Base-by-base conservation (phyloP, 2,888 invertebrate species). In the Nymphalis urticae region DNA sequence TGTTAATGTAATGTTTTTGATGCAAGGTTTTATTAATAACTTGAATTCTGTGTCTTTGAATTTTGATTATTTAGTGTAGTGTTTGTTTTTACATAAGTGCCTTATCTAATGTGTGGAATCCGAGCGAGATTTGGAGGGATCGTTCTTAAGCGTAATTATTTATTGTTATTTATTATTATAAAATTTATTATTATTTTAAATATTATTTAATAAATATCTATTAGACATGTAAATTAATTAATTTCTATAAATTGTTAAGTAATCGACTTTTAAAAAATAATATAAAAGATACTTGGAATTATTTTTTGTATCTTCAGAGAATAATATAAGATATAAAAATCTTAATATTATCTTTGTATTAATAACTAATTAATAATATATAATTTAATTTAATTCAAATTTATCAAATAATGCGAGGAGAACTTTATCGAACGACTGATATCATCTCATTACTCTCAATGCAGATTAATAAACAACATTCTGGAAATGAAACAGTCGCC, bases 71-170 rank as follows among this genome's bases (percentile, higher is more conserved):
- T 61, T 59, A 59, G 60, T 32, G 32, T 65, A 51, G 68, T 69
- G 58, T 62, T 67, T 65, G 63, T 68, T 67, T 48, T 61, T 59
- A 50, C 47, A 60, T n/a, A 59, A 68, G 61, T 67, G 67, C 16
- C 48, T 62, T 76, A 75, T 79, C 79, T 81, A 75, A 85, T 85
- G 83, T 82, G 83, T 80, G 83, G 80, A 81, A 77, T 77, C 70
- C 75, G 66, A 69, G 75, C 66, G 70, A 72, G 74, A 47, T 66
- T 75, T 65, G 76, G 71, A 69, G 72, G 78, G 62, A 79, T 77
- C 70, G 75, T 80, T 67, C 69, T 78, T 68, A 80, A 80, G 77
- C 81, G 87, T 87, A 79, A 85, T 85, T 80, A 62, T 32, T 62
- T 42, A 36, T 36, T 6, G 32, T 50, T 36, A 65, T 24, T n/a